Conservation (phyloP, 2,888 invertebrate species). For the Subacronicta megacephala region DNA sequence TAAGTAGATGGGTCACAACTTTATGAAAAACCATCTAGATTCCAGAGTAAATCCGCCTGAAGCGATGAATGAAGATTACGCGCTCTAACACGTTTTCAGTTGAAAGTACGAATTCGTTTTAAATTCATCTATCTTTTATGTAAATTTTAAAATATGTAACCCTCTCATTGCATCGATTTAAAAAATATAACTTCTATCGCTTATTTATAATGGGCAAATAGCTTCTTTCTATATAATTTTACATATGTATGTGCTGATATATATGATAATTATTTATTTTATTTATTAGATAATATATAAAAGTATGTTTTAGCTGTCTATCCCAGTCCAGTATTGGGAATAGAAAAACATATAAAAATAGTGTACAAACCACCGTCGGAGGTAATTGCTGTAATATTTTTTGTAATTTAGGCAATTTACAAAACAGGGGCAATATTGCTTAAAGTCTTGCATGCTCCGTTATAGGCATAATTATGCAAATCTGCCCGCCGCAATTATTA, state of each 20-base stretch:
- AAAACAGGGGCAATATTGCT: slow-evolving; percentile 14
- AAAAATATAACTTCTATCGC: neutral
- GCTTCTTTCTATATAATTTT: no score
- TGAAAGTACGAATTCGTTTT: slow-evolving; percentile 67
- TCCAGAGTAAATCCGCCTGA: slow-evolving; percentile 47
- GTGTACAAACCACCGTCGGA: no score
- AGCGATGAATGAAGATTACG: slow-evolving; percentile 66
- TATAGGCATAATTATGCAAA: slow-evolving; percentile 53
- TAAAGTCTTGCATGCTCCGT: slow-evolving; percentile 25
- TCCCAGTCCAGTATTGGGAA: no score
- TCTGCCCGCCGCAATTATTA: slow-evolving; percentile 40
- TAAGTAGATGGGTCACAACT: no score
- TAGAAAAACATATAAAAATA: neutral
- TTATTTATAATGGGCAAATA: slow-evolving; percentile 27
- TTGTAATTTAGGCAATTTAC: slow-evolving; percentile 12
- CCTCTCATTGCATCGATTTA: slow-evolving; percentile 20
- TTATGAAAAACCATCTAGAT: slow-evolving; percentile 51
- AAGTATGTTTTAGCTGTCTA: no score
- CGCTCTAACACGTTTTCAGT: slow-evolving; percentile 58
- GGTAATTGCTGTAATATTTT: slow-evolving; percentile 3
- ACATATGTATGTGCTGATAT: no score
- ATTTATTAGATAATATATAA: no score
- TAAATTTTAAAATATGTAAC: slow-evolving; percentile 47
- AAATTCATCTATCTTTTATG: slow-evolving; percentile 61
- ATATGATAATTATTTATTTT: no score